Conservation (phyloP, 92 coral and sea anemone genomes). For the Porites rus region DNA sequence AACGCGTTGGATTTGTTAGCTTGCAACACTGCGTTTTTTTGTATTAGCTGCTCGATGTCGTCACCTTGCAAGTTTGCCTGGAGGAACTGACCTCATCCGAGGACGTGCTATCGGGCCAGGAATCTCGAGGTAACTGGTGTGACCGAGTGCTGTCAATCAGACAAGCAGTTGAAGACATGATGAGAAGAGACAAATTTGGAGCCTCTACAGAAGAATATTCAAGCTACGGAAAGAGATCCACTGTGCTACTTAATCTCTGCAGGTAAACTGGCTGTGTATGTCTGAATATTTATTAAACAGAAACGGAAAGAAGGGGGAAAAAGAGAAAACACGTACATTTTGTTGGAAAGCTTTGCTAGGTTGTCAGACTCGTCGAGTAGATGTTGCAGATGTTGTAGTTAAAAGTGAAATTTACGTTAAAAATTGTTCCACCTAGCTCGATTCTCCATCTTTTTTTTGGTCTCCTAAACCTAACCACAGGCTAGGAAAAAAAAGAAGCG, state of each 20-base stretch:
- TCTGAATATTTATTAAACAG: not conserved
- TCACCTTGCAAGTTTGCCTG: conserved; percentile 79
- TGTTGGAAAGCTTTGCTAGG: no score
- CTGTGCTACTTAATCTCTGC: conserved; percentile 7
- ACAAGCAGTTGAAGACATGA: conserved; percentile 73
- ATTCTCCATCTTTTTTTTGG: no score
- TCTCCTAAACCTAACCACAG: no score
- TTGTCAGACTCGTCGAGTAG: no score
- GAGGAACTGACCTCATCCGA: conserved; percentile 60
- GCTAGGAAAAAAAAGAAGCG: no score
- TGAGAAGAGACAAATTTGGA: conserved; percentile 32
- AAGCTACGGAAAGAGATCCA: conserved; percentile 38
- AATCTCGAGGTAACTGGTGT: conserved; percentile 69
- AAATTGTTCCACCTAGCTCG: no score
- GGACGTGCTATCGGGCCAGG: conserved; percentile 36
- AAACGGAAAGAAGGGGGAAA: no score
- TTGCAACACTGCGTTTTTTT: not conserved
- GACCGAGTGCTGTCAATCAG: conserved; percentile 75
- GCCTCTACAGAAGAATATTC: conserved; percentile 6
- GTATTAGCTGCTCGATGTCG: conserved; percentile 76
- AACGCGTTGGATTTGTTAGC: no score
- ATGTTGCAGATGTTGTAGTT: no score
- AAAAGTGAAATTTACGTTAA: no score
- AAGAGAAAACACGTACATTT: no score
- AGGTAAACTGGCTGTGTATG: conserved; percentile 10